These are phyloP conservation scores for Myotis daubentonii DNA, from an alignment of 2,797 vertebrate species.

Conservation along the genomic window DNA sequence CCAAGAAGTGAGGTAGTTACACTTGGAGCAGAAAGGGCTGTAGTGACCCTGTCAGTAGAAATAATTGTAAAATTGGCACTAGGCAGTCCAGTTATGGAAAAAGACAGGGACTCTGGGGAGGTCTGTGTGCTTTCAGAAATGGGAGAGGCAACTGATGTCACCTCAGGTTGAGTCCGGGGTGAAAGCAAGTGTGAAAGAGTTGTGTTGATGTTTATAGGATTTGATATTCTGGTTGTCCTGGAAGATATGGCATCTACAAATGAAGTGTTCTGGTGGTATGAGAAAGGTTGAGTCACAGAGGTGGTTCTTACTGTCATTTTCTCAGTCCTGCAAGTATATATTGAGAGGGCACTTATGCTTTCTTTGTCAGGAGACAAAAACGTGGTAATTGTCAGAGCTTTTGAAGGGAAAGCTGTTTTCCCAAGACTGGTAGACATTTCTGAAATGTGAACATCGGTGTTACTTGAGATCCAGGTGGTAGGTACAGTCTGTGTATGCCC, in stretches of 20 bases:
- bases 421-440: slow-evolving; percentile 33
- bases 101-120: not conserved
- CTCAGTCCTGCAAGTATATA: slow-evolving; percentile 2
- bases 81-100: not conserved
- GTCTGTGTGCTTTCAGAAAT: slow-evolving; percentile 42
- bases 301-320: slow-evolving; percentile 22
- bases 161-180: slow-evolving; percentile 21
- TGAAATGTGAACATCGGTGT: slow-evolving; percentile 28
- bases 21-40: slow-evolving; percentile 42
- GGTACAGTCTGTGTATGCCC: not conserved
- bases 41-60: not conserved
- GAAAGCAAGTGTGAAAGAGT: slow-evolving; percentile 51
- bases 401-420: slow-evolving; percentile 32
- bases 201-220: slow-evolving; percentile 34
- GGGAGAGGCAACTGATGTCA: slow-evolving; percentile 10
- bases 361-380: slow-evolving; percentile 42
- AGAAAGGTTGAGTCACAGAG: slow-evolving; percentile 12
- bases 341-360: not conserved
- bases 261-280: not conserved
- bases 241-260: not conserved
- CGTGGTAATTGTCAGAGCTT: slow-evolving; percentile 7
- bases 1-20: not conserved
- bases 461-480: slow-evolving; percentile 2
- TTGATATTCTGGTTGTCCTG: slow-evolving; percentile 6
- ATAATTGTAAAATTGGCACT: not conserved